These are phyloP conservation scores for Gopherus evgoodei DNA, from an alignment of 2,113 vertebrate genomes.

Conservation along the genomic window DNA sequence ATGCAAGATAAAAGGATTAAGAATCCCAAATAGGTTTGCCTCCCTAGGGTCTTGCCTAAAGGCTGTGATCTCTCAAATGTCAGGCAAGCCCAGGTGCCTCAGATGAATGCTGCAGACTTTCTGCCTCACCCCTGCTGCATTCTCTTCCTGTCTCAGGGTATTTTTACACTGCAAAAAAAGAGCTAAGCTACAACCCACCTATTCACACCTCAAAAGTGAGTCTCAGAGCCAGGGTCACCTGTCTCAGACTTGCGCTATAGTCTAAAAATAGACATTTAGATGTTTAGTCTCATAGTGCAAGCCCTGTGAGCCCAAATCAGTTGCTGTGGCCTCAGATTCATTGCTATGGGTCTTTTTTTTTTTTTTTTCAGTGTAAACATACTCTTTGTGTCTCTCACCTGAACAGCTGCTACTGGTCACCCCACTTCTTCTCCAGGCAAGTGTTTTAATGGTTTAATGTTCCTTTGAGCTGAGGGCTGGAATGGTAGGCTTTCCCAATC, in stretches of 20 bases:
- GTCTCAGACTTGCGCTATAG: background rate
- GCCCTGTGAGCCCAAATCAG: background rate
- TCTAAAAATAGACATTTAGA: background rate
- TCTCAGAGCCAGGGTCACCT: too few species aligned
- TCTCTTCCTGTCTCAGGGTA: background rate
- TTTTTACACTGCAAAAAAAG: background rate
- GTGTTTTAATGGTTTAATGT: background rate
- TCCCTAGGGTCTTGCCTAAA: background rate
- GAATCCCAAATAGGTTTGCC: background rate
- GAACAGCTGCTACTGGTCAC: background rate
- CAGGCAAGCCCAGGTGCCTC: background rate
- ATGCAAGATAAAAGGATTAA: background rate
- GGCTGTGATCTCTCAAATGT: background rate
- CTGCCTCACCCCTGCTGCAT: background rate
- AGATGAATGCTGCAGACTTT: background rate
- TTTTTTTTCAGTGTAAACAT: rapidly evolving
- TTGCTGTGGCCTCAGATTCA: background rate
- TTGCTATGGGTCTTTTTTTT: background rate
- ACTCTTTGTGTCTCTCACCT: background rate
- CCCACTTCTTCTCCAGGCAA: background rate
- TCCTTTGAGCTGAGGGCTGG: background rate
- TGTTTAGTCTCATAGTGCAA: background rate
- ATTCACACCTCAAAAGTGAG: background rate
- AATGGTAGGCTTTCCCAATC: background rate
- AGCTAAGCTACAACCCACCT: background rate